Conservation (phyloP, 2,888 invertebrate genomes). For the Leptinotarsa rubiginosa region DNA sequence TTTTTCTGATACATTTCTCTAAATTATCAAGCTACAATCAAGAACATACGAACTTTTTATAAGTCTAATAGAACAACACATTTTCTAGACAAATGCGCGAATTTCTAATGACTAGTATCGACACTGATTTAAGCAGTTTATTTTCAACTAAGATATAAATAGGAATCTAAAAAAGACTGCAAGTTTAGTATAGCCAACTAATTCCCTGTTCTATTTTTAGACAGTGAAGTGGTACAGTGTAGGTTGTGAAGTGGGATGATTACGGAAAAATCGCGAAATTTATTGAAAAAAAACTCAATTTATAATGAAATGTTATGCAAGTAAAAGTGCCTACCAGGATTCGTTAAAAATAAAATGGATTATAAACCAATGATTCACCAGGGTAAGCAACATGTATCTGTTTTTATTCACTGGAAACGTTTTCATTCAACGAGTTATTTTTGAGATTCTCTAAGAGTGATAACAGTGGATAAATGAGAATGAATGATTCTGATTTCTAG, state of each 20-base stretch:
- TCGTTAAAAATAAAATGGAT: no score
- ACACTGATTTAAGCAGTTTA: constrained; percentile 37
- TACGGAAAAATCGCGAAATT: constrained; percentile 6
- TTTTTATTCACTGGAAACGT: no score
- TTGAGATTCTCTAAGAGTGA: no score
- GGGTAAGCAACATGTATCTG: background rate
- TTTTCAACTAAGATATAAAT: constrained; percentile 43
- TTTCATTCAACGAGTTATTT: no score
- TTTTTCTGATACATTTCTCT: constrained; percentile 43
- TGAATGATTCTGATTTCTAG: no score
- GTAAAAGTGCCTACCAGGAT: background rate
- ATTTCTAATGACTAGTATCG: constrained; percentile 30
- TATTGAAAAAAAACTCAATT: background rate
- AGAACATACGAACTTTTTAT: constrained; percentile 57
- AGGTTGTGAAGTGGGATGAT: constrained; percentile 13
- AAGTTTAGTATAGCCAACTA: constrained; percentile 64
- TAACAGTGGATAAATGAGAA: no score
- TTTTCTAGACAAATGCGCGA: constrained; percentile 43
- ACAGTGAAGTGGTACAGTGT: constrained; percentile 46
- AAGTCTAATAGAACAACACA: constrained; percentile 57
- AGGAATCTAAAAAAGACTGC: constrained; percentile 50
- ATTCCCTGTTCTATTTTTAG: constrained; percentile 61
- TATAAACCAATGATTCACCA: background rate
- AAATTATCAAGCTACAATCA: constrained; percentile 33
- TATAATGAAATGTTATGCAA: background rate